Conservation (phyloP, 2,113 vertebrate genomes). For the Setophaga kirtlandii region DNA sequence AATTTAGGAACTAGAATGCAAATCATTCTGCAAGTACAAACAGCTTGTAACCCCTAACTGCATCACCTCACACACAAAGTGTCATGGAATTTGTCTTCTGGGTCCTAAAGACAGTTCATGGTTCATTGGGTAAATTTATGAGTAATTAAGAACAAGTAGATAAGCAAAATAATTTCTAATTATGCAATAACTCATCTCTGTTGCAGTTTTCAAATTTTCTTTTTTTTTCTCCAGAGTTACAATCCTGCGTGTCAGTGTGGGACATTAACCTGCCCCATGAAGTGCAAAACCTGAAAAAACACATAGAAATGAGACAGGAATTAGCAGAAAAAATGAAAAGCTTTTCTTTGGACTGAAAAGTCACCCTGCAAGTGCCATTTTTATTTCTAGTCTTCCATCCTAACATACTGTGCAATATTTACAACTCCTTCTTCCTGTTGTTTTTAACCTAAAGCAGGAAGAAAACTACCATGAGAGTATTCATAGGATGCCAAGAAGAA, state of each 20-base stretch:
- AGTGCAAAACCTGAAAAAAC: conserved; percentile 88
- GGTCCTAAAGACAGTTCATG: background rate
- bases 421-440: background rate
- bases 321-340: conserved; percentile 84
- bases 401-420: conserved; percentile 4
- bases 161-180: background rate
- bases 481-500: background rate
- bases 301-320: conserved; percentile 84
- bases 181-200: background rate
- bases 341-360: conserved; percentile 73
- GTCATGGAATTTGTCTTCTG: background rate
- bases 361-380: background rate
- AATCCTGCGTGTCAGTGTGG: conserved; percentile 88
- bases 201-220: background rate
- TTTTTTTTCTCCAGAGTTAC: conserved; percentile 74
- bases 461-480: background rate
- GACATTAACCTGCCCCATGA: conserved; percentile 86
- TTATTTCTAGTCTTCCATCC: background rate
- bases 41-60: background rate
- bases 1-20: background rate
- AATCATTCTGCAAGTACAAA: background rate
- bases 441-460: background rate
- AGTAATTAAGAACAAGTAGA: background rate
- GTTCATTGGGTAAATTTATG: background rate
- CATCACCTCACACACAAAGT: background rate